Base-by-base conservation (phyloP, 2,888 invertebrate genomes). In the Allacma fusca region DNA sequence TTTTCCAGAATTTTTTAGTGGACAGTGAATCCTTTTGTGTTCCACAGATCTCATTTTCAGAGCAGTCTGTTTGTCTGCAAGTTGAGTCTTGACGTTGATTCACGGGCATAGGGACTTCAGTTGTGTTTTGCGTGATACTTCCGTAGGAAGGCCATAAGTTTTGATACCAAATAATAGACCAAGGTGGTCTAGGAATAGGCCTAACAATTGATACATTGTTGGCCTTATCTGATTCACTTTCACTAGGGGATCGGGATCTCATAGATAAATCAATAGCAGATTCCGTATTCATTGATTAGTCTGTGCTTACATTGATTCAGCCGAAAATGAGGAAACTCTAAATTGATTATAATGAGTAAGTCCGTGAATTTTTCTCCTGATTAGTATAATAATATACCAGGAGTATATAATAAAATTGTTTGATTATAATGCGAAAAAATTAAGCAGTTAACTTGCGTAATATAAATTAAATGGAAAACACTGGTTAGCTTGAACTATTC, bases 151-250 rank as follows among this genome's bases (percentile, higher is more conserved):
- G 67, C 82, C 83, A 83, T 24, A 83, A 44, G 64, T 81, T 84
- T 62, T 82, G 83, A 71, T 84, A 84, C 84, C 84, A 84, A 16
- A 83, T 65, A 23, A 83, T 83, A 7, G 84, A 79, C 83, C 84
- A 84, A 0, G 84, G 81, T 40, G 82, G 84, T 80, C 83, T 77
- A 43, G 84, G 83, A 65, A 79, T 80, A 0, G 84, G 84, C 74
- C 82, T 69, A 12, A 84, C 78, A 71, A 83, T 80, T 19, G 43
- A 13, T 40, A 24, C 24, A 71, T 64, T 72, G 21, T 34, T 28
- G 23, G 7, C 13, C 9, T 9, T 24, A 50, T n/a, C 75, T 19
- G 59, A 75, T 2, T 68, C 79, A 70, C 19, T 76, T 76, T 44
- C 68, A 29, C 65, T 29, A 12, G 76, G 62, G 71, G 76, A 50